Evolutionary conservation across 2,797 vertebrate genomes (phyloP).

Genomic region (Lutra lutra): DNA sequence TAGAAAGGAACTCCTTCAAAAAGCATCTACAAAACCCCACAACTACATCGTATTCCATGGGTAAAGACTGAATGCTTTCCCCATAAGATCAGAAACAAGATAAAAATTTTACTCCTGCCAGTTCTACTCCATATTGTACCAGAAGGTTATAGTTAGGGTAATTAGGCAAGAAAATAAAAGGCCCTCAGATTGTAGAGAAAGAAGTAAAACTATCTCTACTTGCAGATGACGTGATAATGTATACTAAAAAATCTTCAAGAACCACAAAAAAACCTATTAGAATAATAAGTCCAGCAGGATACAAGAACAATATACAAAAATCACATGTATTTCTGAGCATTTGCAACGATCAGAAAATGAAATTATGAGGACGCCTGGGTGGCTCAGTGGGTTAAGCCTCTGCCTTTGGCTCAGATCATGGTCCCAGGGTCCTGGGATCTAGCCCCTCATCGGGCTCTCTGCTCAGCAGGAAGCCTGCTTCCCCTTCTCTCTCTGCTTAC

Average conservation of each 20-base stretch:
- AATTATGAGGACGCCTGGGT: not conserved
- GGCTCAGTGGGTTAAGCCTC: too few relatives aligned
- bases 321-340: not conserved
- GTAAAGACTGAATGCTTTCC: not conserved
- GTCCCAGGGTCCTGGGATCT: too few relatives aligned
- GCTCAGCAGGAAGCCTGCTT: too few relatives aligned
- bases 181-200: not conserved
- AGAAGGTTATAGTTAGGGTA: not conserved
- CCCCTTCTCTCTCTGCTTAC: too few relatives aligned
- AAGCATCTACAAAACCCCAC: not conserved
- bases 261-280: not conserved
- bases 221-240: not conserved
- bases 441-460: too few relatives aligned
- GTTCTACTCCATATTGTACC: not conserved
- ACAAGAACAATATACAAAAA: not conserved
- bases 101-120: not conserved
- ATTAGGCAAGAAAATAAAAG: not conserved
- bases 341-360: not conserved
- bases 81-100: not conserved
- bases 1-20: not conserved
- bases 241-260: not conserved
- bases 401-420: too few relatives aligned
- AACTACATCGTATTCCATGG: not conserved
- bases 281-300: not conserved
- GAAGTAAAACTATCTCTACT: not conserved